Evolutionary conservation across 2,888 invertebrate genomes (phyloP).

Genomic region (Leptopilina drosophilae): DNA sequence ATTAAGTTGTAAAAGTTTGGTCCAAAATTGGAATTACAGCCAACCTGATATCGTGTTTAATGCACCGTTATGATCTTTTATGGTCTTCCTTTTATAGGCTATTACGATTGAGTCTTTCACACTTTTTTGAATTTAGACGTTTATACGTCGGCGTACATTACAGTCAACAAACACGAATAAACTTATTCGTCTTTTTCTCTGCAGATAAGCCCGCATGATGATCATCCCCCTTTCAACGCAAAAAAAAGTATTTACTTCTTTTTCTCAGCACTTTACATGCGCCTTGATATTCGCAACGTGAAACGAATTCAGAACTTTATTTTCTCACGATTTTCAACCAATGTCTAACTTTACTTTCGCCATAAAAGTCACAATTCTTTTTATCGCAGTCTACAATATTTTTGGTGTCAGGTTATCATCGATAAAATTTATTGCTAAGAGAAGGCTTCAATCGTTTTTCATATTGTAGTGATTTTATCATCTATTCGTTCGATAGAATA

Average conservation of each 20-base stretch:
- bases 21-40: slow-evolving; percentile 58
- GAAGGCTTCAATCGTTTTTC: slow-evolving; percentile 23
- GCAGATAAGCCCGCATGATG: slow-evolving; percentile 29
- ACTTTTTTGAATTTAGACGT: slow-evolving; percentile 49
- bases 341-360: slow-evolving; percentile 28
- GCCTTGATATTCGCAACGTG: slow-evolving; percentile 10
- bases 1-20: slow-evolving; percentile 66
- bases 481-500: not conserved
- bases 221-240: not conserved
- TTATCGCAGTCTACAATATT: slow-evolving; percentile 29
- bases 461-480: not conserved
- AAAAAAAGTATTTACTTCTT: slow-evolving; percentile 25
- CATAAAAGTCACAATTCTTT: slow-evolving; percentile 36
- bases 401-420: slow-evolving; percentile 18
- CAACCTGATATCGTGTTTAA: slow-evolving; percentile 68
- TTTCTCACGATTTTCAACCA: slow-evolving; percentile 27
- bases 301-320: slow-evolving; percentile 31
- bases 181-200: slow-evolving; percentile 27
- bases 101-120: slow-evolving; percentile 71
- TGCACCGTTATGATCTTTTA: slow-evolving; percentile 75
- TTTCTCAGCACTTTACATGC: slow-evolving; percentile 17
- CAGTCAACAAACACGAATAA: slow-evolving; percentile 21
- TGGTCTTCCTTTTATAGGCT: slow-evolving; percentile 66
- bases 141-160: slow-evolving; percentile 2
- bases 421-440: slow-evolving; percentile 26